Conservation (phyloP, 2,797 vertebrate species). For the Erithacus rubecula region DNA sequence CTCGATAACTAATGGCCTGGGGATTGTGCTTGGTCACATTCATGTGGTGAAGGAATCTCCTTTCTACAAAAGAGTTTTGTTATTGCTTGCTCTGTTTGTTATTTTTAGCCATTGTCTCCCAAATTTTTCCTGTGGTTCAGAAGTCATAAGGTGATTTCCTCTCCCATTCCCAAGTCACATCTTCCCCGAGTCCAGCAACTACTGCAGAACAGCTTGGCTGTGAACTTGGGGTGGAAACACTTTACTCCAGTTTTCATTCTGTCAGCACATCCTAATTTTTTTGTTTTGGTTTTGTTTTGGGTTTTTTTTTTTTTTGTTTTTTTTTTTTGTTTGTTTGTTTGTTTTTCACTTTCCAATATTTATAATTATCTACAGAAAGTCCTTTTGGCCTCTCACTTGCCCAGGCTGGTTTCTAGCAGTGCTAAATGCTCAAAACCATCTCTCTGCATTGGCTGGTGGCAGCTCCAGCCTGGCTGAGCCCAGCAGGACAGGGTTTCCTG, state of each 20-base stretch:
- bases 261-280: neutral
- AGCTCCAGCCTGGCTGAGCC: neutral
- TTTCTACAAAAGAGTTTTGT: neutral
- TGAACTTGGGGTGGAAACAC: neutral
- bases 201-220: neutral
- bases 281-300: neutral
- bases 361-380: neutral
- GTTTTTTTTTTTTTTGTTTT: neutral
- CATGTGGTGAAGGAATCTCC: neutral
- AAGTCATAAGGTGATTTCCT: neutral
- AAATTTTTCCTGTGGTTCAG: neutral
- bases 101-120: neutral
- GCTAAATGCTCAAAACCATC: neutral
- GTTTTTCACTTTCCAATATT: neutral
- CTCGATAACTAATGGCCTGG: neutral
- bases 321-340: neutral
- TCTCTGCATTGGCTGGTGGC: neutral
- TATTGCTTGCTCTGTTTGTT: neutral
- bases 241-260: neutral
- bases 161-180: neutral
- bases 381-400: neutral
- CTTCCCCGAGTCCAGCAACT: neutral
- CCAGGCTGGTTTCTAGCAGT: neutral
- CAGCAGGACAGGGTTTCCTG: rapidly evolving
- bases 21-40: rapidly evolving